These are phyloP conservation scores for Eurois occulta DNA, from an alignment of 2,888 invertebrate genomes.

Conservation along the genomic window DNA sequence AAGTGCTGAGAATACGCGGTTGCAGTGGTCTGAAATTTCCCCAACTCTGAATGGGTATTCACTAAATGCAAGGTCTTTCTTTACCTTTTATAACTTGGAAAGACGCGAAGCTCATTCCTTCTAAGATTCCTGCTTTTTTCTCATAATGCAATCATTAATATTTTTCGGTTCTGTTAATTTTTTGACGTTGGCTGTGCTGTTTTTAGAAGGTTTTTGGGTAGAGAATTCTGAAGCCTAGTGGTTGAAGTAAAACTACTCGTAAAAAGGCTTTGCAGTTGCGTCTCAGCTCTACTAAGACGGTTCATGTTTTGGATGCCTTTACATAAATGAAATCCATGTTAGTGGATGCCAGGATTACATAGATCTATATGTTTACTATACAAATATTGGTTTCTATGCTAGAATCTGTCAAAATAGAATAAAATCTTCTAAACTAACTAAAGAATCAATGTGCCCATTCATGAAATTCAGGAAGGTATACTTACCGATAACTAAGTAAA, in stretches of 20 bases:
- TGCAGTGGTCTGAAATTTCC: slow-evolving; percentile 84
- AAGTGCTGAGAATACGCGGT: slow-evolving; percentile 82
- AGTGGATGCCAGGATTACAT: not conserved
- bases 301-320: not conserved
- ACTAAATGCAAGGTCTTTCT: slow-evolving; percentile 87
- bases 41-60: slow-evolving; percentile 88
- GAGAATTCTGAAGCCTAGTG: slow-evolving; percentile 27
- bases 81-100: slow-evolving; percentile 87
- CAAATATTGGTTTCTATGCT: not conserved
- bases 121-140: slow-evolving; percentile 79
- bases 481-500: slow-evolving; percentile 18
- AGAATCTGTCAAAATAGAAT: too few relatives aligned
- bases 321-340: not conserved
- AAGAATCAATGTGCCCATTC: not conserved
- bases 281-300: not conserved
- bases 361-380: not conserved
- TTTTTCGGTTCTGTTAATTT: slow-evolving; percentile 74
- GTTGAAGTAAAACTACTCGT: slow-evolving; percentile 10
- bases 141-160: slow-evolving; percentile 82
- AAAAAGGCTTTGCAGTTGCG: slow-evolving; percentile 27
- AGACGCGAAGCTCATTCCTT: slow-evolving; percentile 86
- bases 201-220: slow-evolving; percentile 45
- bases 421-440: not conserved
- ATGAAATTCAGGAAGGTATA: slow-evolving; percentile 8
- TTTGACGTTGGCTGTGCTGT: slow-evolving; percentile 61